Base-by-base conservation (phyloP, 2,797 vertebrate genomes). In the Allobates femoralis region DNA sequence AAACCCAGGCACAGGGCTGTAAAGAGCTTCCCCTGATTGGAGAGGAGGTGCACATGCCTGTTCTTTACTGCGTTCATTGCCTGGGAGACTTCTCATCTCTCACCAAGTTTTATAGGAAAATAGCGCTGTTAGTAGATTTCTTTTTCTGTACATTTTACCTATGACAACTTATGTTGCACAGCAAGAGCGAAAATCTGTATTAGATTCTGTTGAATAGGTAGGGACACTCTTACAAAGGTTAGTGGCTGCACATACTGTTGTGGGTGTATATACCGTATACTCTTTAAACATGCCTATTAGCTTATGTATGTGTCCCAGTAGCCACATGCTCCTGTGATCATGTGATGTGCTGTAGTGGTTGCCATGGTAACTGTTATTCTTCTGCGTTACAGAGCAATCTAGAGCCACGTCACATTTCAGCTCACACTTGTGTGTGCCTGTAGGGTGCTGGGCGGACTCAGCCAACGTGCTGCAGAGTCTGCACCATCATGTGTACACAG, bases 341-440 rank as follows among this genome's bases (percentile, higher is more conserved):
- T 71, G 87, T 81, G 87, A 88, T 81, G 83, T 51, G 71, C 87
- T 76, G 79, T 88, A 88, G 87, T 88, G 78, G 87, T 88, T 88
- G 78, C 87, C 83, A 88, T 67, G 83, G 87, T 85, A 81, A 88
- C 87, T 26, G 77, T 26, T 41, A 58, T 58, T 67, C 62, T 66
- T 64, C 83, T 58, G 81, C 67, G 81, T 76, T 76, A 76, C 60
- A 46, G 76, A 84, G 85, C 79, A 66, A 50, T 84, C 62, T 66
- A 62, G 46, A 81, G 77, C 86, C 82, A 87, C 86, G 82, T 85
- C 86, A 87, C 82, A 81, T 41, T 80, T 69, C 69, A 56, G 75
- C 66, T 84, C 41, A 79, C 82, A 32, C 86, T 58, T 67, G 64
- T 74, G 73, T 74, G 46, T 76, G 81, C 76, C 56, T 74, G 67